These are phyloP conservation scores for Thera obeliscata DNA, from an alignment of 2,888 invertebrate species.

Conservation along the genomic window DNA sequence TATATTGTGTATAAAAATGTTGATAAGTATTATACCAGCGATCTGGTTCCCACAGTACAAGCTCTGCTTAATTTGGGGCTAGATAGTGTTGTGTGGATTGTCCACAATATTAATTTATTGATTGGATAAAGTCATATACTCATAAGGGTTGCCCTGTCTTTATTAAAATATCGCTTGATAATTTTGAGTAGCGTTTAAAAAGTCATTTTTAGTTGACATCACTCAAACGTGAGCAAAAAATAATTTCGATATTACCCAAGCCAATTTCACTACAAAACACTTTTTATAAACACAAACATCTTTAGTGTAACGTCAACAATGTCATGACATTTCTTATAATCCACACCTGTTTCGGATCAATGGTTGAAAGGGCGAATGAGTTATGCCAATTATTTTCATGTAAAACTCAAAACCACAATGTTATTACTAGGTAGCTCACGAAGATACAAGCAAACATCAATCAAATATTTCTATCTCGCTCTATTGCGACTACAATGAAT, in stretches of 20 bases:
- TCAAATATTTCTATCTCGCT: constrained; percentile 8
- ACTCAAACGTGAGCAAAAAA: background rate
- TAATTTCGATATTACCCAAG: constrained; percentile 6
- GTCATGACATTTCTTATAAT: constrained; percentile 11
- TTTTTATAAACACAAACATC: constrained; percentile 14
- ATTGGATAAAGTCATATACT: too few species aligned
- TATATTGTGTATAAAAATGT: too few species aligned
- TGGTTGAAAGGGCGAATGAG: constrained; percentile 53
- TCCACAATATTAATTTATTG: too few species aligned
- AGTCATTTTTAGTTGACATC: background rate
- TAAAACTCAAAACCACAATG: constrained; percentile 52
- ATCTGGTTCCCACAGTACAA: too few species aligned
- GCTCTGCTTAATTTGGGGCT: too few species aligned
- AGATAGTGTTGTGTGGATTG: too few species aligned
- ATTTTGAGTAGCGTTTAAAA: too few species aligned
- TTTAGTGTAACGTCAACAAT: constrained; percentile 13
- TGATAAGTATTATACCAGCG: too few species aligned
- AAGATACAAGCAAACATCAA: constrained; percentile 12
- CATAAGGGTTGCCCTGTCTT: too few species aligned
- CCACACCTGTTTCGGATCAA: constrained; percentile 36
- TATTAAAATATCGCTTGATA: too few species aligned
- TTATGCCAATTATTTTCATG: constrained; percentile 57
- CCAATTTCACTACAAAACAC: constrained; percentile 33
- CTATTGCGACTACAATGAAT: constrained; percentile 2
- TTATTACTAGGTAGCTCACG: constrained; percentile 35